Conservation (phyloP, 2,797 vertebrate genomes). For the Zalophus californianus region DNA sequence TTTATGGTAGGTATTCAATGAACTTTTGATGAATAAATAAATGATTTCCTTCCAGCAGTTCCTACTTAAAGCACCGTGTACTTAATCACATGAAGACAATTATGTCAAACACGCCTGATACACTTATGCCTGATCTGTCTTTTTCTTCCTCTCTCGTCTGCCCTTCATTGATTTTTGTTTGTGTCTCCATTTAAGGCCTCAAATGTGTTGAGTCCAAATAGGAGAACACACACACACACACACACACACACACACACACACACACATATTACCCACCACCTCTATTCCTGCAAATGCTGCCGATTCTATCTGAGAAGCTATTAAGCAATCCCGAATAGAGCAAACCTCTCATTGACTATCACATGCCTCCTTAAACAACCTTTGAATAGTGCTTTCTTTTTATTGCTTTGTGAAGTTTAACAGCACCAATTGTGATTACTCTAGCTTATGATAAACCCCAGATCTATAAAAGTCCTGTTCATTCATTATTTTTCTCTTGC, state of each 20-base stretch:
- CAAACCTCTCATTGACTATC: conserved; percentile 81
- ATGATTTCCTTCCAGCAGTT: conserved; percentile 32
- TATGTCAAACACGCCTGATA: conserved; percentile 8
- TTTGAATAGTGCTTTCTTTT: conserved; percentile 84
- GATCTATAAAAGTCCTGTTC: conserved; percentile 80
- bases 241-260: not conserved
- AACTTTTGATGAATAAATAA: conserved; percentile 66
- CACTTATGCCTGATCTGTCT: not conserved
- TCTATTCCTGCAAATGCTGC: conserved; percentile 55
- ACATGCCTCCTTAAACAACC: conserved; percentile 84
- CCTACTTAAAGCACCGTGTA: conserved; percentile 43
- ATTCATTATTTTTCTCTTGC: conserved; percentile 75
- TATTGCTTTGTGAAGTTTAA: conserved; percentile 86
- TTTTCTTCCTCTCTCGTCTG: conserved; percentile 7
- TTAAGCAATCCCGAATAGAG: conserved; percentile 73
- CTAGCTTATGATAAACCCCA: conserved; percentile 85
- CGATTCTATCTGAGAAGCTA: conserved; percentile 71
- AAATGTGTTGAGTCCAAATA: conserved; percentile 7
- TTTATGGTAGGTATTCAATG: conserved; percentile 49
- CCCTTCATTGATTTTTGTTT: conserved; percentile 45
- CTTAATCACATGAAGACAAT: conserved; percentile 53
- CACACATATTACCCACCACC: not conserved
- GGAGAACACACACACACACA: not conserved
- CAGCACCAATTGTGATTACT: conserved; percentile 80
- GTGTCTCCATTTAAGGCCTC: not conserved